phyloP scores from a whole-genome alignment of 2,888 invertebrate genomes.

The Drosophila phalerata region DNA sequence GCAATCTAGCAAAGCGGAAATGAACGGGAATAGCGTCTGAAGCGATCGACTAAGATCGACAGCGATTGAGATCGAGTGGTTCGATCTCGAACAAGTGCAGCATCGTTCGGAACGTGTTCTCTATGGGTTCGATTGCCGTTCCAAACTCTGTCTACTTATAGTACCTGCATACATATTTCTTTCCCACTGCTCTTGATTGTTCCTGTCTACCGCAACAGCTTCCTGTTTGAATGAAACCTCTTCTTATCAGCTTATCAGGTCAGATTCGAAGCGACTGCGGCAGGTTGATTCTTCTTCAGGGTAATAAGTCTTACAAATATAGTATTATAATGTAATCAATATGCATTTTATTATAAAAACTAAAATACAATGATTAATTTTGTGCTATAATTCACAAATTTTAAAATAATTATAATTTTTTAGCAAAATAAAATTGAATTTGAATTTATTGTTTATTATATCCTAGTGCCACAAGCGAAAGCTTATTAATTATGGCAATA shows the following conservation, averaged over 20 bases:
- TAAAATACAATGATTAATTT: too few species aligned
- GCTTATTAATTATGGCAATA: too few species aligned
- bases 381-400: too few species aligned
- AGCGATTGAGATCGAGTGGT: slow-evolving; percentile 49
- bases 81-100: slow-evolving; percentile 72
- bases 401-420: too few species aligned
- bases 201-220: slow-evolving; percentile 37
- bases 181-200: not conserved
- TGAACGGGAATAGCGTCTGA: slow-evolving; percentile 57
- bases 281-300: slow-evolving; percentile 4
- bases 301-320: too few species aligned
- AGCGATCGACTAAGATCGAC: slow-evolving; percentile 26
- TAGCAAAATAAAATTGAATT: too few species aligned
- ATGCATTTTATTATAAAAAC: too few species aligned
- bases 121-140: slow-evolving; percentile 50
- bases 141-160: slow-evolving; percentile 10
- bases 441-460: too few species aligned
- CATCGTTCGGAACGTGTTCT: slow-evolving; percentile 58
- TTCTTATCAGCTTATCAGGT: slow-evolving; percentile 64
- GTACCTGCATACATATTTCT: too few species aligned
- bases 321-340: too few species aligned
- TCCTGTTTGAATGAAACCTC: slow-evolving; percentile 59
- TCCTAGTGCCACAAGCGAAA: too few species aligned
- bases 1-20: slow-evolving; percentile 70
- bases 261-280: not conserved